Evolutionary conservation across 2,113 vertebrate genomes (phyloP), one percentile per base, ranked within the genome.

Genomic region (Hucho hucho): DNA sequence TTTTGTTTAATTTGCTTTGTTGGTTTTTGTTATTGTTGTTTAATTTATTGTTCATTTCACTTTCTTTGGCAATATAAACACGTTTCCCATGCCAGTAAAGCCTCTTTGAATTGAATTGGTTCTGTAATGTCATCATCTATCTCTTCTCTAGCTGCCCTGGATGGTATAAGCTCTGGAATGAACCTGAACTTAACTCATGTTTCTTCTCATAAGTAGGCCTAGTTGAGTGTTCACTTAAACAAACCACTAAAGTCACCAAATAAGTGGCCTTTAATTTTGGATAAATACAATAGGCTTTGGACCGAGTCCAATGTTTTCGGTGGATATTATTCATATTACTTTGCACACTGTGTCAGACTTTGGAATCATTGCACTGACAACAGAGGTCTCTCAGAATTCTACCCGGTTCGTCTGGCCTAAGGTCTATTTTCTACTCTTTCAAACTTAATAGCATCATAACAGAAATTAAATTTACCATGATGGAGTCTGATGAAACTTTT

Each of bases 401-500:
- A 64, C 26, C 75, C 59, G 66, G 78, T 63, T 69, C 22, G 26
- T 7, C 26, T 18, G 32, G 29, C 76, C 79, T 87, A 75, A 81
- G 66, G 79, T 76, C 68, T 5, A 72, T 78, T 82, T 79, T 81
- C 76, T 76, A 78, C 18, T 74, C 76, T 71, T 85, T 83, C 75
- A 77, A 82, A 81, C 72, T 77, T 85, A 78, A 81, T 80, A 28
- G 73, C 66, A 76, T 78, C 75, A 76, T 83, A 81, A 79, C 70
- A 49, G 63, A 86, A 74, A 79, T 67, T 22, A 77, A 81, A 80
- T 86, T 82, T 85, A 87, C 88, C 76, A 77, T 84, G 76, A 87
- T 80, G 76, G 83, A 84, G 78, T 82, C 74, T 76, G 82, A 89
- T 88, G 82, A 89, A 89, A 87, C 83, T 79, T 90, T 84, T 84